Evolutionary conservation across 2,888 invertebrate genomes (phyloP).

Genomic region (Drosophila nigricruria): DNA sequence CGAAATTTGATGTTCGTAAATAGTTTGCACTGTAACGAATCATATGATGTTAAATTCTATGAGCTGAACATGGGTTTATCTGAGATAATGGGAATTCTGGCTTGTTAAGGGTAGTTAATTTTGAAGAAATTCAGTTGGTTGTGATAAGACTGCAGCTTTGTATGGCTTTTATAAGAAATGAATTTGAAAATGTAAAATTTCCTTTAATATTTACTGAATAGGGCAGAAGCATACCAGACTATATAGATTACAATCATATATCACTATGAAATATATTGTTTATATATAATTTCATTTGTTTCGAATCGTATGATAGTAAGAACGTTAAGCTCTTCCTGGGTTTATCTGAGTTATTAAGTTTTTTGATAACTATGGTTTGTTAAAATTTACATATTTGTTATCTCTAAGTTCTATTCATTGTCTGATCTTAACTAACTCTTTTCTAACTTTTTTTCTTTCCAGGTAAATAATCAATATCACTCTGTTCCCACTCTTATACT

Average conservation of each 20-base stretch:
- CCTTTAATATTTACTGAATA: neutral
- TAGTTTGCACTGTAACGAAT: conserved; percentile 1
- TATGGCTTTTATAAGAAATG: neutral
- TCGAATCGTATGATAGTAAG: neutral
- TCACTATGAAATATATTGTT: neutral
- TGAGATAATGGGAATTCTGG: neutral
- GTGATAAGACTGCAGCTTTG: neutral
- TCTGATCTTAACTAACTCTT: conserved; percentile 35
- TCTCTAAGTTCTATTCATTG: neutral
- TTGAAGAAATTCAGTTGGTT: neutral
- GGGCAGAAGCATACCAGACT: neutral
- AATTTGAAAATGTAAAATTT: neutral
- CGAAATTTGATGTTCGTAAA: conserved; percentile 14
- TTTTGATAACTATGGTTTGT: neutral
- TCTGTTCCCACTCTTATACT: conserved; percentile 30
- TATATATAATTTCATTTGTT: neutral
- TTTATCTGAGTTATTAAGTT: neutral
- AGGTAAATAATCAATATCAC: conserved; percentile 68
- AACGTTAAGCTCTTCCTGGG: neutral
- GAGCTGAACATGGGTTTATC: conserved; percentile 1
- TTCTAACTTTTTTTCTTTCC: conserved; percentile 63
- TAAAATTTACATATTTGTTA: neutral
- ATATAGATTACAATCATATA: neutral
- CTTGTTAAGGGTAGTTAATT: neutral
- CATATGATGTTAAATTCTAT: neutral